phyloP scores from a whole-genome alignment of 2,113 vertebrate genomes.

The Channa argus region DNA sequence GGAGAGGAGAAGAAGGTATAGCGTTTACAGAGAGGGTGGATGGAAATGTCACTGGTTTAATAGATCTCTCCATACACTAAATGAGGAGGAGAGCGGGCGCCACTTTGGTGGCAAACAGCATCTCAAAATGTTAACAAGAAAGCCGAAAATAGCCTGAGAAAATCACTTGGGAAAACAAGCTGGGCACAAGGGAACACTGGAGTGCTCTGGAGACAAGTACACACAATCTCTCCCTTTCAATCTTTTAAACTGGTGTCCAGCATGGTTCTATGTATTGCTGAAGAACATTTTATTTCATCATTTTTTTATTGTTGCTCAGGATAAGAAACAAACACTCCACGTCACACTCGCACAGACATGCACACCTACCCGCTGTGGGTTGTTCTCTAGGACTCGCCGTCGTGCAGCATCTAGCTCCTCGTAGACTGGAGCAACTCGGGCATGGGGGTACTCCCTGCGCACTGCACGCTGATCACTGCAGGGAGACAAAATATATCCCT shows the following conservation, averaged over 20 bases:
- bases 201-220: conserved; percentile 11
- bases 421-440: conserved; percentile 71
- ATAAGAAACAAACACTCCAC: not conserved
- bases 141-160: conserved; percentile 50
- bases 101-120: conserved; percentile 37
- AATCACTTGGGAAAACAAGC: conserved; percentile 6
- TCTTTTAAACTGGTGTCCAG: not conserved
- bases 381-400: conserved; percentile 66
- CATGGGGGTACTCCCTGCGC: conserved; percentile 67
- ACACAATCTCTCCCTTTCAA: conserved; percentile 5
- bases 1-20: conserved; percentile 1
- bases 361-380: conserved; percentile 75
- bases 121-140: conserved; percentile 71
- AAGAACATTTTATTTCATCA: not conserved
- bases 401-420: conserved; percentile 69
- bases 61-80: conserved; percentile 59
- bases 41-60: conserved; percentile 66
- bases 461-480: conserved; percentile 70
- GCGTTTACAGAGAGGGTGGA: conserved; percentile 35
- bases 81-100: conserved; percentile 51
- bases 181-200: not conserved
- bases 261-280: not conserved
- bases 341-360: not conserved
- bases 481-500: conserved; percentile 6
- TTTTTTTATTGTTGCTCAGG: not conserved